Base-by-base conservation (phyloP, 2,797 vertebrate species). In the Acanthis flammea region DNA sequence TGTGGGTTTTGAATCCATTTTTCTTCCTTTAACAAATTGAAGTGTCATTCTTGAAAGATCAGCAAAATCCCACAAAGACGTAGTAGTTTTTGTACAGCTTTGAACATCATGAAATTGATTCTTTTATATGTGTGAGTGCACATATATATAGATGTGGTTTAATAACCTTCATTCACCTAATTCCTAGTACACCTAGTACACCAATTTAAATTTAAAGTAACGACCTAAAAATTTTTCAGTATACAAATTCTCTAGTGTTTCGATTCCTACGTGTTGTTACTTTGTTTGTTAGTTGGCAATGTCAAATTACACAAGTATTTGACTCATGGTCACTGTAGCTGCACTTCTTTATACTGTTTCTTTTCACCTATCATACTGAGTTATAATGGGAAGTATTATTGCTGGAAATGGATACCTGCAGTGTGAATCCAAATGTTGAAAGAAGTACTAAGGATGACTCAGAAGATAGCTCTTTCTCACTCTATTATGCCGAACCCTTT, bases 21-120 rank as follows among this genome's bases (percentile, higher is more conserved):
- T 91, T 92, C 79, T 83, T 92, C 57, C 71, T 87, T 89, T 92
- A 96, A 94, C 61, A 92, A 80, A 94, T 91, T 91, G 93, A 91
- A 93, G 74, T 96, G 78, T 83, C 88, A 87, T 87, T 92, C 65
- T 87, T 92, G 88, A 87, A 93, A 88, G 68, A 95, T 95, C 91
- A 89, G 81, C 71, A 85, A 85, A 94, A 93, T 94, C 50, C 50
- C 47, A 67, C 57, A 80, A 81, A 92, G 86, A 54, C 3, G 0
- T 74, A 45, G 71, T 75, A 54, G 25, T 17, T 86, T 93, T 91
- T 91, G 10, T 61, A 71, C 50, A 79, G 48, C 45, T 93, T 90
- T 90, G 78, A 85, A 87, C 63, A 78, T 78, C 9, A 51, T 68
- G 42, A 85, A 93, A 95, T 86, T 44, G 45, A 61, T 88, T 84